Base-by-base conservation (phyloP, 2,797 vertebrate species). In the Nannoperca obscura region DNA sequence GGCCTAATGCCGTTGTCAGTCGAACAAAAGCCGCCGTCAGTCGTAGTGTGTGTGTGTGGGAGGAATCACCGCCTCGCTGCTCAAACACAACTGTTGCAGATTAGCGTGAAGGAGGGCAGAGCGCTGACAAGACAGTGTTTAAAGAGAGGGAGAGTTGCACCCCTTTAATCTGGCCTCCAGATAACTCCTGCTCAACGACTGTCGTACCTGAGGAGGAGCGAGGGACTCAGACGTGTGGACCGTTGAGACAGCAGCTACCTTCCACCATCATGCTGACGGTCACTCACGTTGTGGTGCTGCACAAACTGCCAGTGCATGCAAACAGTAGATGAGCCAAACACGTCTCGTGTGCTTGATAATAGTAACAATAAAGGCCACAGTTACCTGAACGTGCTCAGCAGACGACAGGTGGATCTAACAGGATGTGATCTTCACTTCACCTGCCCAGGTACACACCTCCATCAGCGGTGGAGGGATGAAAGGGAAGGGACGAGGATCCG, bases 51-150 rank as follows among this genome's bases (percentile, higher is more conserved):
- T 77, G 66, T 57, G 67, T 66, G 74, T 58, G 40, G 44, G 47
- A 59, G 47, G 59, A 73, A 71, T 69, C 68, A 78, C 17, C 4
- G 2, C 4, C 49, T 64, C 73, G 11, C 66, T 65, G 60, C 81
- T 86, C 74, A 84, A 86, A 84, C 64, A 79, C 64, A 40, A 54
- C 53, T 47, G 67, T 59, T 34, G 1, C 57, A 80, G 75, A 86
- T 81, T 77, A 85, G 53, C 20, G 20, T 72, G 72, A 64, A 63
- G 40, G 49, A 71, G 64, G 13, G 47, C 24, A 38, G 36, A 30
- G 54, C 20, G 4, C 59, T 75, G 72, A 82, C 74, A 72, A 54
- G 68, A 68, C 22, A 0, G 42, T 61, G 74, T 78, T 76, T 74
- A 49, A 58, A 76, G 74, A 81, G 58, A 67, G 75, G 65, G 27